Evolutionary conservation across 2,113 vertebrate species (phyloP), one percentile per base, ranked within the genome.

Genomic region (Malurus alboscapulatus): DNA sequence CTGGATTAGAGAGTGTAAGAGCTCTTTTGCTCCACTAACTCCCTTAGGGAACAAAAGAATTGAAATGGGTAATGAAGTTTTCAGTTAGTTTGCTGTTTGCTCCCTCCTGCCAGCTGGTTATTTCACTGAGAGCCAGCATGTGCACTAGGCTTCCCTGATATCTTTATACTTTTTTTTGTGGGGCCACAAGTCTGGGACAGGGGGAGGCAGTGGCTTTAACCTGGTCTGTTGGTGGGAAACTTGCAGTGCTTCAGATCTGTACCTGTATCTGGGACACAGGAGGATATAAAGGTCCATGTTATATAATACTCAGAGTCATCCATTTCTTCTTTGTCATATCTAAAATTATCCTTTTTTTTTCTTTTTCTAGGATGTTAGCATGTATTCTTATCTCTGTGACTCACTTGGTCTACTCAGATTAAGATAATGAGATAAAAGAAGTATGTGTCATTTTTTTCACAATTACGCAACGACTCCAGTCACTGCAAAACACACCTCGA

Each of bases 391-490:
- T 65, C 84, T 84, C 54, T 72, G 50, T 95, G 93, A 95, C 67
- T 96, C 96, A 91, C 19, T 93, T 77, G 47, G 21, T 86, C 40
- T 78, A 20, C 57, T 91, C 73, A 57, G 25, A 68, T 81, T 59
- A 72, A 89, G 62, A 68, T 84, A 92, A 91, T 22, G 30, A 88
- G 44, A 65, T 61, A 87, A 74, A 89, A 84, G 50, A 71, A 62
- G 47, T 47, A 74, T 2, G 11, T 65, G 51, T n/a, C 9, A 1
- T 71, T 86, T 92, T 88, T 6, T 69, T 92, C 63, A 47, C 29
- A 73, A 40, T 79, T 83, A 62, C 61, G 58, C 30, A 94, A 81
- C 0, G 0, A 47, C 26, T 48, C 30, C 27, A 86, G 63, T 77
- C 50, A 32, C 51, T 86, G 58, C 27, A 88, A 82, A 87, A 32